phyloP scores from a whole-genome alignment of 1,140 invertebrate species.

The Rhyzopertha dominica region DNA sequence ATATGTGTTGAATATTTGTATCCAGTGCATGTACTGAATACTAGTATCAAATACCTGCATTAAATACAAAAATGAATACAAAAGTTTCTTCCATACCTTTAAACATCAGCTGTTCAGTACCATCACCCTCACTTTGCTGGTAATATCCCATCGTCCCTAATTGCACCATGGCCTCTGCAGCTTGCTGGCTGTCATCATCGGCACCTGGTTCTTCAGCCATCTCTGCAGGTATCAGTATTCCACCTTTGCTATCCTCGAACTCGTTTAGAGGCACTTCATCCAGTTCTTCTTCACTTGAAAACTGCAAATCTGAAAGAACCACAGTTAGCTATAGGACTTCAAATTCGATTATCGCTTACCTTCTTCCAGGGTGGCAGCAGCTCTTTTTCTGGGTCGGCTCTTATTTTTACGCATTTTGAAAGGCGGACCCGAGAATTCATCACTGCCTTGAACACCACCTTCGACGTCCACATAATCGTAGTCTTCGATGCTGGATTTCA shows the following conservation, averaged over 20 bases:
- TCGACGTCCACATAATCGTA: slow-evolving; percentile 70
- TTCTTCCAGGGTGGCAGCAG: slow-evolving; percentile 52
- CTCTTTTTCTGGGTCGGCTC: slow-evolving; percentile 49
- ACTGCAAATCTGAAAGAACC: slow-evolving; percentile 57
- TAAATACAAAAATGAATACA: slow-evolving; percentile 7
- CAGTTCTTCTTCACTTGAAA: slow-evolving; percentile 68
- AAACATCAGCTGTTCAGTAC: slow-evolving; percentile 31
- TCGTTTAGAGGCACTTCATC: slow-evolving; percentile 58
- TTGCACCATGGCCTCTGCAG: slow-evolving; percentile 79
- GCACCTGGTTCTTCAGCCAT: slow-evolving; percentile 52
- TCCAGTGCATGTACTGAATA: too few species aligned
- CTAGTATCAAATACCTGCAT: not conserved
- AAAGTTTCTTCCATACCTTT: slow-evolving; percentile 27
- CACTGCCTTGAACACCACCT: slow-evolving; percentile 43
- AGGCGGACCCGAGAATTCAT: slow-evolving; percentile 36
- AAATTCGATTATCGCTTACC: slow-evolving; percentile 49
- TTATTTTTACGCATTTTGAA: slow-evolving; percentile 38
- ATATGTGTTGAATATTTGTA: too few species aligned
- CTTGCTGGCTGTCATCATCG: slow-evolving; percentile 74
- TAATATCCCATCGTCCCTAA: slow-evolving; percentile 69
- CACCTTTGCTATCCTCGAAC: slow-evolving; percentile 53
- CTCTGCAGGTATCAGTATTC: slow-evolving; percentile 50
- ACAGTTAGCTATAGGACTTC: too few species aligned
- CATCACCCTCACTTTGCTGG: slow-evolving; percentile 47
- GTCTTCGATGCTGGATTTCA: slow-evolving; percentile 52